phyloP scores from a whole-genome alignment of 2,113 vertebrate species.

The Oryzias woworae region DNA sequence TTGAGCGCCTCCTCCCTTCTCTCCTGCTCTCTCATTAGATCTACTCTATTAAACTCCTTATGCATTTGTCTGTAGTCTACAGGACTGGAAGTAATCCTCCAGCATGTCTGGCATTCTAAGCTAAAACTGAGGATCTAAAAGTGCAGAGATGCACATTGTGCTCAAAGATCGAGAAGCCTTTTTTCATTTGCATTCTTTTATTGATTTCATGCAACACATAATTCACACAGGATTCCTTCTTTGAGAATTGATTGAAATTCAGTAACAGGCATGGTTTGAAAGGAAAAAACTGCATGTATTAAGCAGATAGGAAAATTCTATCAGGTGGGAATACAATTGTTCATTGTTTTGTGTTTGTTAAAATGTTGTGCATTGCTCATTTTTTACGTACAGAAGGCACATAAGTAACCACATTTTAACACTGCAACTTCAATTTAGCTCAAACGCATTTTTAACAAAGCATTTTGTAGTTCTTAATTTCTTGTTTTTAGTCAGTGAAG shows the following conservation, averaged over 20 bases:
- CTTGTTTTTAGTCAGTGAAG: background rate
- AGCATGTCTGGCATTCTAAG: slow-evolving; percentile 20
- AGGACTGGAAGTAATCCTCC: slow-evolving; percentile 35
- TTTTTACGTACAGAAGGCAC: too few species aligned
- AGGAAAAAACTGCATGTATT: background rate
- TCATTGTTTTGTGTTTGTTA: background rate
- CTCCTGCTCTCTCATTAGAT: slow-evolving; percentile 65
- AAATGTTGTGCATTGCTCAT: too few species aligned
- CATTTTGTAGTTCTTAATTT: background rate
- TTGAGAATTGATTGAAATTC: background rate
- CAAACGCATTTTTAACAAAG: too few species aligned
- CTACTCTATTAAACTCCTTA: slow-evolving; percentile 70
- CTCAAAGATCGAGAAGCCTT: background rate
- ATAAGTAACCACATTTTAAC: too few species aligned
- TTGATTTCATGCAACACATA: background rate
- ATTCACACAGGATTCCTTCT: too few species aligned
- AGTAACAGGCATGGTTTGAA: slow-evolving; percentile 1
- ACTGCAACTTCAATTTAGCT: too few species aligned
- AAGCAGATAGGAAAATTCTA: slow-evolving; percentile 2
- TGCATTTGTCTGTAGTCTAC: slow-evolving; percentile 59
- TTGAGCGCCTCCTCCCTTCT: slow-evolving; percentile 40
- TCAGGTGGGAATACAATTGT: background rate
- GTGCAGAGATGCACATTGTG: background rate
- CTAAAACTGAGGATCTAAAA: slow-evolving; percentile 3
- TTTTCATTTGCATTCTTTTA: slow-evolving; percentile 7